Evolutionary conservation across 2,888 invertebrate species (phyloP).

Genomic region (Lagria hirta): DNA sequence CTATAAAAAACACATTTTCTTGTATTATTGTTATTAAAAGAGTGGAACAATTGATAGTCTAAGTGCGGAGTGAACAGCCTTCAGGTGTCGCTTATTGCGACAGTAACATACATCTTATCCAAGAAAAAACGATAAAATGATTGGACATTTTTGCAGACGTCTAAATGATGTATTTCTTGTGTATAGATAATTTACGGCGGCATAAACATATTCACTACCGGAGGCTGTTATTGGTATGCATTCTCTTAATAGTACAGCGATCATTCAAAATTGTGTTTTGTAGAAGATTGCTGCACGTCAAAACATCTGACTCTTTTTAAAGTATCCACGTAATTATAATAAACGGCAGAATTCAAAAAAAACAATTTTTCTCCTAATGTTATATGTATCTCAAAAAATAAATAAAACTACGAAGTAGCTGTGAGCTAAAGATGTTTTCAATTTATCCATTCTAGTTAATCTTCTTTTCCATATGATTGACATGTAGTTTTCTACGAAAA

Average conservation of each 20-base stretch:
- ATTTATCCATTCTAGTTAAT: no score
- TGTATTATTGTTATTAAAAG: conserved; percentile 4
- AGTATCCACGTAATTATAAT: no score
- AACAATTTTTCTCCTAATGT: no score
- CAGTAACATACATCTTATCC: conserved; percentile 20
- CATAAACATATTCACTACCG: conserved; percentile 39
- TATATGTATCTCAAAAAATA: no score
- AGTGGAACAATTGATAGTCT: conserved; percentile 14
- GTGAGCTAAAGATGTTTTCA: no score
- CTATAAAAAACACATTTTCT: no score
- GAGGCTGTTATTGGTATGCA: conserved; percentile 39
- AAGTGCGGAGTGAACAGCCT: conserved; percentile 21
- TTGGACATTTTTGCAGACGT: conserved; percentile 39
- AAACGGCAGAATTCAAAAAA: no score
- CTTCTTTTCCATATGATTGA: no score
- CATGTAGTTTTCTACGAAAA: no score
- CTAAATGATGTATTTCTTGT: conserved; percentile 42
- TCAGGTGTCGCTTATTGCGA: conserved; percentile 28
- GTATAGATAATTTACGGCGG: conserved; percentile 46
- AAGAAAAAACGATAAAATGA: conserved; percentile 24
- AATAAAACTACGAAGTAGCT: no score
- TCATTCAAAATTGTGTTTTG: conserved; percentile 33
- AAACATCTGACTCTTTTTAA: background rate
- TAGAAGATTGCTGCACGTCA: conserved; percentile 22
- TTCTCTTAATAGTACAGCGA: conserved; percentile 39